Conservation (phyloP, 2,888 invertebrate genomes). For the Apocheima hispidaria region DNA sequence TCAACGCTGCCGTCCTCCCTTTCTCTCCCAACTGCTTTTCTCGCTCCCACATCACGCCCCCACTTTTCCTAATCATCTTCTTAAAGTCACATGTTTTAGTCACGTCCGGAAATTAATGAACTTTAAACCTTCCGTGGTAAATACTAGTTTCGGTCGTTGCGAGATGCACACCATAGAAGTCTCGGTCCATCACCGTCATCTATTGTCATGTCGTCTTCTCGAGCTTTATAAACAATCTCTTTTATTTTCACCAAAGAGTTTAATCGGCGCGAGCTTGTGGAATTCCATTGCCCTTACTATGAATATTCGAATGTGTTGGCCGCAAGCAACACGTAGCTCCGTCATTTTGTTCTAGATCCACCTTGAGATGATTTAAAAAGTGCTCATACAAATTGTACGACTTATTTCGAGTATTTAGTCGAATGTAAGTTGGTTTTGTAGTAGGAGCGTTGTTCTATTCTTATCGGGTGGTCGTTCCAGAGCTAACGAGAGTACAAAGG, state of each 20-base stretch:
- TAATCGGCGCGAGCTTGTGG: constrained; percentile 82
- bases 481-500: constrained; percentile 81
- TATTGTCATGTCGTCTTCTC: constrained; percentile 84
- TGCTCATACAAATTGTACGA: constrained; percentile 1
- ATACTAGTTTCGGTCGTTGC: constrained; percentile 74
- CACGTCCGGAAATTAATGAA: constrained; percentile 80
- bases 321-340: background rate
- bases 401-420: constrained; percentile 18
- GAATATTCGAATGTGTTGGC: constrained; percentile 28
- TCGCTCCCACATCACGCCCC: constrained; percentile 83
- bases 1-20: constrained; percentile 64
- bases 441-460: constrained; percentile 61
- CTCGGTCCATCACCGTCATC: constrained; percentile 80
- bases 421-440: constrained; percentile 23
- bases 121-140: constrained; percentile 77
- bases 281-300: constrained; percentile 66
- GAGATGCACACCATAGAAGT: constrained; percentile 60
- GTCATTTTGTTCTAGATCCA: constrained; percentile 3
- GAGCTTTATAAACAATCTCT: constrained; percentile 84
- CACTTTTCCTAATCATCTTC: constrained; percentile 83
- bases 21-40: constrained; percentile 64
- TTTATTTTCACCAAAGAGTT: constrained; percentile 84
- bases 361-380: constrained; percentile 5
- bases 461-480: constrained; percentile 82
- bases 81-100: constrained; percentile 82